Evolutionary conservation across 2,113 vertebrate genomes (phyloP).

Genomic region (Chaetorhynchus papuensis): DNA sequence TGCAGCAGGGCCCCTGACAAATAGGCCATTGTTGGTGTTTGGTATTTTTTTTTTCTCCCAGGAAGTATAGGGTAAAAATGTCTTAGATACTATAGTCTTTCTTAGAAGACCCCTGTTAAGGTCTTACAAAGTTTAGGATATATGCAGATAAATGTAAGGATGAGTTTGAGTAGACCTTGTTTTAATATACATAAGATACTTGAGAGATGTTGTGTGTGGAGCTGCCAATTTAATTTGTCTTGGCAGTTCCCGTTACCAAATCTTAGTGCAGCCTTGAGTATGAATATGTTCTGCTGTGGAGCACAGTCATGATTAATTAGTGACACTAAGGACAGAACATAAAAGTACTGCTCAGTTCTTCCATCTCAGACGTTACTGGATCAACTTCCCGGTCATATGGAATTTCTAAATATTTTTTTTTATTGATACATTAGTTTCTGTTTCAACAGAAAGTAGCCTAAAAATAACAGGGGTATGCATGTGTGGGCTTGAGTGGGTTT

Average conservation of each 20-base stretch:
- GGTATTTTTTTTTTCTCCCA: background rate
- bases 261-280: background rate
- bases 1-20: background rate
- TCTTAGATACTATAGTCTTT: background rate
- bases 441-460: background rate
- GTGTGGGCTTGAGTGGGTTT: background rate
- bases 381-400: background rate
- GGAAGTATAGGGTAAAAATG: background rate
- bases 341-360: background rate
- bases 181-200: background rate
- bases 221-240: background rate
- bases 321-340: background rate
- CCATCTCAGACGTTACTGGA: background rate
- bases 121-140: background rate
- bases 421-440: background rate
- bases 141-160: background rate
- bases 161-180: background rate
- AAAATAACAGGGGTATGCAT: rapidly evolving
- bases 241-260: background rate
- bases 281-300: background rate
- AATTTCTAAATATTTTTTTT: background rate
- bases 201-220: background rate
- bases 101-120: background rate
- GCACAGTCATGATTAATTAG: background rate
- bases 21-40: background rate